phyloP scores from a whole-genome alignment of 2,888 invertebrate genomes.

The Apantesis nais region DNA sequence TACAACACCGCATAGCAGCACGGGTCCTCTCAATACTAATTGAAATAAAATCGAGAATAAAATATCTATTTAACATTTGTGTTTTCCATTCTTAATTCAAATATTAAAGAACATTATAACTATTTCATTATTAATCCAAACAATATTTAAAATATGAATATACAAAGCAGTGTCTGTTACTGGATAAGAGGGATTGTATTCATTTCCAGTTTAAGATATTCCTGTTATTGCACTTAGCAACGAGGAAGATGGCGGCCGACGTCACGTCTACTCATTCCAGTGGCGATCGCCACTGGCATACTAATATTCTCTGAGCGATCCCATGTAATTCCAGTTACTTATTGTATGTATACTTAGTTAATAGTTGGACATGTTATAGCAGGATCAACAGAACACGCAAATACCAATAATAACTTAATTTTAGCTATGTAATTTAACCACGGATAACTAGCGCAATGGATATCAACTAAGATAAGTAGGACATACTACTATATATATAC shows the following conservation, averaged over 20 bases:
- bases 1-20: not conserved
- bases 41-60: not conserved
- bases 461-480: not conserved
- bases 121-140: not conserved
- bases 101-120: not conserved
- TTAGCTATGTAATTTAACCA: slow-evolving; percentile 17
- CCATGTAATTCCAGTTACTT: slow-evolving; percentile 77
- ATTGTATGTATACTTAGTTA: too few species aligned
- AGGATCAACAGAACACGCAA: slow-evolving; percentile 24
- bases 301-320: slow-evolving; percentile 80
- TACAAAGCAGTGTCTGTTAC: not conserved
- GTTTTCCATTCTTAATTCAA: slow-evolving; percentile 3
- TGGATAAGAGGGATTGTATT: slow-evolving; percentile 6
- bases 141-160: not conserved
- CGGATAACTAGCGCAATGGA: not conserved
- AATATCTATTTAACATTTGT: not conserved
- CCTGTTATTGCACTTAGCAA: slow-evolving; percentile 73
- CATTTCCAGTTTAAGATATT: slow-evolving; percentile 59
- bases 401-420: slow-evolving; percentile 35
- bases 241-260: slow-evolving; percentile 62
- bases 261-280: slow-evolving; percentile 82
- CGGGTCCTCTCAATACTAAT: too few species aligned
- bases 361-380: slow-evolving; percentile 78
- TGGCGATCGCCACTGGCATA: slow-evolving; percentile 77
- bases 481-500: slow-evolving; percentile 2